Evolutionary conservation across 35 echinoderm and acorn worm species (phyloP).

Genomic region (Acanthaster planci): DNA sequence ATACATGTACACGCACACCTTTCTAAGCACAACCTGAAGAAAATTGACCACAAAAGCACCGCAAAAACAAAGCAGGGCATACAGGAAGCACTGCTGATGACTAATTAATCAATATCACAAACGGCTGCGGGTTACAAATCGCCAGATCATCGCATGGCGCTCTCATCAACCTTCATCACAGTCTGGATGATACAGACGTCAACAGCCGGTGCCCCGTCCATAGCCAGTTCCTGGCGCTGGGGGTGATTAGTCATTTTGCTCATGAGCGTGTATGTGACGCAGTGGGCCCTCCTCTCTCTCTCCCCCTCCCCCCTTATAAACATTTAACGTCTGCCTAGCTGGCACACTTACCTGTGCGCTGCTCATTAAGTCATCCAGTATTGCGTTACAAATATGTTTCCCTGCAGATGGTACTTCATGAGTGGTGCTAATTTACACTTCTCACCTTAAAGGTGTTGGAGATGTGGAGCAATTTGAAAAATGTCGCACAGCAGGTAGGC

Average conservation of each 20-base stretch:
- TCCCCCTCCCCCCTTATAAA: too few species aligned
- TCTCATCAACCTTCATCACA: background rate
- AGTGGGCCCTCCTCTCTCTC: too few species aligned
- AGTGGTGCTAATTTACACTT: background rate
- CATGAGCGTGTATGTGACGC: too few species aligned
- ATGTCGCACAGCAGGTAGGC: too few species aligned
- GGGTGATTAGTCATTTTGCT: slow-evolving; percentile 15
- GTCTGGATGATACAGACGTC: slow-evolving; percentile 16
- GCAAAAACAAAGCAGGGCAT: background rate
- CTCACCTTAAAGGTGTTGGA: too few species aligned
- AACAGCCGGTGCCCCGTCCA: background rate
- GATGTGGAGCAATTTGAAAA: too few species aligned
- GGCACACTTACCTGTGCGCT: too few species aligned
- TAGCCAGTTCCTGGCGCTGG: background rate
- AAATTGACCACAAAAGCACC: background rate
- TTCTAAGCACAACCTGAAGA: too few species aligned
- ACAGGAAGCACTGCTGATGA: slow-evolving; percentile 12
- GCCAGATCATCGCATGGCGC: slow-evolving; percentile 4
- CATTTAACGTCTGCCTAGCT: too few species aligned
- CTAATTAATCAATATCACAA: slow-evolving; percentile 30
- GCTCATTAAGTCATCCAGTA: slow-evolving; percentile 13
- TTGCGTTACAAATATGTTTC: slow-evolving; percentile 25
- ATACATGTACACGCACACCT: too few species aligned
- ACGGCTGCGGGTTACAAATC: slow-evolving; percentile 9
- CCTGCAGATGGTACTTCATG: background rate